Evolutionary conservation across 2,797 vertebrate genomes (phyloP), one percentile per base, ranked within the genome.

Genomic region (Oophaga sylvatica): DNA sequence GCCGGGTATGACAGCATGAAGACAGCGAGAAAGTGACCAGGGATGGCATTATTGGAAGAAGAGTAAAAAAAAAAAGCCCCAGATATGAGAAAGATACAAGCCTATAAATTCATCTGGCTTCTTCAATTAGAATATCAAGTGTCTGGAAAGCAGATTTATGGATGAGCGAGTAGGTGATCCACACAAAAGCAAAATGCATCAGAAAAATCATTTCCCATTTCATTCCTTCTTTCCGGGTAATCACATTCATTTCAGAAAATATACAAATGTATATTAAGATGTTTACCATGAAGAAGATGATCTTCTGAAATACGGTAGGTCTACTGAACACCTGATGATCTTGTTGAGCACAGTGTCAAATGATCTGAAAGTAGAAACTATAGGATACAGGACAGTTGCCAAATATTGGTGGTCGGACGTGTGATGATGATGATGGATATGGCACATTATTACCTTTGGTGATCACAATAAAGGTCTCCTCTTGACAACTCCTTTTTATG

Each of bases 11-110:
- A 92, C 91, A 82, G 90, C 92, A 80, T 73, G 56, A 56, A 93
- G 91, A 93, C 85, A 87, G 67, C 70, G 70, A 68, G 17, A 48
- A 76, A 85, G 0, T 86, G 89, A 84, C 90, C 83, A 84, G 91
- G 90, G 91, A 91, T 89, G 90, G 90, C 91, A 91, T 88, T 88
- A 90, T 86, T 80, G 62, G 48, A 48, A 89, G 91, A 93, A 93
- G 94, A 93, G 92, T 60, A 12, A 7, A 19, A 41, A 19, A 45
- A 53, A 89, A 87, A 81, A 76, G 90, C 88, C 90, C 20, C 35
- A 35, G n/a, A 53, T 77, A 71, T 8, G 10, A 77, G 35, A 67
- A 22, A 57, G 81, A 85, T 15, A 35, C 35, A 79, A 77, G 80
- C 56, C 22, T 59, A 4, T 20, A 90, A 17, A 87, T 87, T 67